These are phyloP conservation scores for Gila orcuttii DNA, from an alignment of 2,113 vertebrate genomes.

Conservation along the genomic window DNA sequence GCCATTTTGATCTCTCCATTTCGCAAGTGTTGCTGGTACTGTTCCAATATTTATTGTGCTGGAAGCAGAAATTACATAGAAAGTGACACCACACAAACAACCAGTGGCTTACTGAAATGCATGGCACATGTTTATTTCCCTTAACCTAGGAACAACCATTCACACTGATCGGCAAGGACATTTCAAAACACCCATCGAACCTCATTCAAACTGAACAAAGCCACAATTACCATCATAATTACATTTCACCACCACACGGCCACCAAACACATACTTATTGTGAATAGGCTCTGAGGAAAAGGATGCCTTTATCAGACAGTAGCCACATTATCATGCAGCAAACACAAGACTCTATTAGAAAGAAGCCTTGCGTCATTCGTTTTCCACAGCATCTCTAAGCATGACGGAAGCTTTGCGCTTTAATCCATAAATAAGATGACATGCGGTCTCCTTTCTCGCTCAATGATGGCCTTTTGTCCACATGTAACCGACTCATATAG, in stretches of 20 bases:
- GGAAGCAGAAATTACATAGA: slow-evolving; percentile 42
- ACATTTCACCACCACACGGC: background rate
- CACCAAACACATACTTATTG: slow-evolving; percentile 3
- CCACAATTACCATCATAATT: slow-evolving; percentile 25
- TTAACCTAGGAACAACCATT: background rate
- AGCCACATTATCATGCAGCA: background rate
- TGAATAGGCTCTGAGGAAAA: slow-evolving; percentile 12
- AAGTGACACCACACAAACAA: slow-evolving; percentile 11
- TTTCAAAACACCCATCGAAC: background rate
- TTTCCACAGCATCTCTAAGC: slow-evolving; percentile 14
- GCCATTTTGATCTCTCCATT: no score
- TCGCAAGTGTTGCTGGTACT: no score
- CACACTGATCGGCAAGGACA: background rate
- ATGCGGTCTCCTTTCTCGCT: background rate
- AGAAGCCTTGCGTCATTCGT: background rate
- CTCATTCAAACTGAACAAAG: slow-evolving; percentile 21
- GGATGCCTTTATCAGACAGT: background rate
- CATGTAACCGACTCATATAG: slow-evolving; percentile 14
- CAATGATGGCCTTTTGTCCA: slow-evolving; percentile 27
- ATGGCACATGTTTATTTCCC: slow-evolving; percentile 11
- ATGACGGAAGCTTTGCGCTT: background rate
- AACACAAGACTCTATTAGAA: slow-evolving; percentile 27
- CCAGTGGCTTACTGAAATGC: background rate
- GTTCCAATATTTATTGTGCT: background rate
- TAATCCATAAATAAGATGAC: slow-evolving; percentile 33